A percentile compares a stretch with the other conserved stretches of the same genome.
Evolutionary conservation across 2,888 invertebrate genomes (phyloP).

Genomic region (Chloromyia formosa): DNA sequence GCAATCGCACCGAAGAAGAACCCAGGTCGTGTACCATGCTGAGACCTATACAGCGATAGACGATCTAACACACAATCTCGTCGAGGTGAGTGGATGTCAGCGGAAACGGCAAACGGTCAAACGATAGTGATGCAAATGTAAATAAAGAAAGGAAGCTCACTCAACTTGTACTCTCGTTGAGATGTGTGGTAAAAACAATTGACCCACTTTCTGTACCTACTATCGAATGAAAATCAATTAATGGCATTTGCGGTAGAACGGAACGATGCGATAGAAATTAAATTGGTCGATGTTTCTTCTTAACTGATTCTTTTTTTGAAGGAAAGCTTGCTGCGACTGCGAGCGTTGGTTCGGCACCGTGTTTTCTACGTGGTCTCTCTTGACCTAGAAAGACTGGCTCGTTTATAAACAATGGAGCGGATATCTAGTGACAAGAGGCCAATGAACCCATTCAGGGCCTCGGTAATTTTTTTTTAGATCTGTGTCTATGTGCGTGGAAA

Average conservation of each 20-base stretch:
- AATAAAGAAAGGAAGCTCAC: slow-evolving; percentile 44
- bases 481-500: too few relatives aligned
- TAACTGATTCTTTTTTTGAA: neutral
- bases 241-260: slow-evolving; percentile 33
- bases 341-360: too few relatives aligned
- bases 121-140: slow-evolving; percentile 44
- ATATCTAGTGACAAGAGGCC: too few relatives aligned
- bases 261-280: slow-evolving; percentile 38
- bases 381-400: neutral
- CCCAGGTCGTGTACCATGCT: too few relatives aligned
- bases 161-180: slow-evolving; percentile 42
- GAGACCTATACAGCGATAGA: too few relatives aligned
- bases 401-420: too few relatives aligned
- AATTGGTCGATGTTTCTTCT: slow-evolving; percentile 6
- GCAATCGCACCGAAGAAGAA: neutral
- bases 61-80: too few relatives aligned
- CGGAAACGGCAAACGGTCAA: slow-evolving; percentile 33
- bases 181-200: slow-evolving; percentile 42
- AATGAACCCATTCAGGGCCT: too few relatives aligned
- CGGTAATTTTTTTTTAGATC: too few relatives aligned
- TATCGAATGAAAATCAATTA: slow-evolving; percentile 40
- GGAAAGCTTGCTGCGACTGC: neutral
- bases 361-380: slow-evolving; percentile 1
- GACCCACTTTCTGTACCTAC: slow-evolving; percentile 41
- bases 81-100: slow-evolving; percentile 32